Evolutionary conservation across 2,113 vertebrate genomes (phyloP), one percentile per base, ranked within the genome.

Genomic region (Perca fluviatilis): DNA sequence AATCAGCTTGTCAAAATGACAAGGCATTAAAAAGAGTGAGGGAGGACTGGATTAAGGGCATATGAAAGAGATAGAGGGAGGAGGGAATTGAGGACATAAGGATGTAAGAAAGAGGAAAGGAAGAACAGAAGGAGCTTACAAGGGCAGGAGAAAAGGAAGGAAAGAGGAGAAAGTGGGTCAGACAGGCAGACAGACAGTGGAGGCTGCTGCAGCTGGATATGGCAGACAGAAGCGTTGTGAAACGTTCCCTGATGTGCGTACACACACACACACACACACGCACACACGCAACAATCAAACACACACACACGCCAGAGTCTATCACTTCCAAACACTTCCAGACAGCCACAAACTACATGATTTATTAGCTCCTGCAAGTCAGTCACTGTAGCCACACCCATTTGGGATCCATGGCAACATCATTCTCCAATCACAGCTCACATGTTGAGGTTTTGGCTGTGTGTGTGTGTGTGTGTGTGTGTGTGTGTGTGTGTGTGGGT

Each of bases 91-190:
- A 3, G 71, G 61, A 4, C 49, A 51, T 68, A 53, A 16, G 23
- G 21, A 21, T 36, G n/a, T 63, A 75, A 21, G 3, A 27, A 76
- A 64, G 60, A 63, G 62, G 23, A n/a, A 80, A 56, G 75, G 33
- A 58, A 60, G 18, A 19, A 68, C 18, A 58, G 67, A 85, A 46
- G 73, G 67, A 78, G 66, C 50, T 25, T 74, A 82, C 57, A 68
- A 82, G 74, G 53, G 80, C 73, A 51, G 50, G 76, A 69, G 60
- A 58, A 40, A 73, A 71, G 71, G 73, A 80, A 68, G 79, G 77
- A 73, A 74, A 58, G 63, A 77, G 43, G 61, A 71, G 76, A 92
- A 92, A 93, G 85, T 92, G 91, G 93, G 92, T 92, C 90, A 94
- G 89, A 92, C 60, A 50, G 49, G 73, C 84, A 90, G 86, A 82